Evolutionary conservation across 2,797 vertebrate species (phyloP).

Genomic region (Syngnathus rostellatus): DNA sequence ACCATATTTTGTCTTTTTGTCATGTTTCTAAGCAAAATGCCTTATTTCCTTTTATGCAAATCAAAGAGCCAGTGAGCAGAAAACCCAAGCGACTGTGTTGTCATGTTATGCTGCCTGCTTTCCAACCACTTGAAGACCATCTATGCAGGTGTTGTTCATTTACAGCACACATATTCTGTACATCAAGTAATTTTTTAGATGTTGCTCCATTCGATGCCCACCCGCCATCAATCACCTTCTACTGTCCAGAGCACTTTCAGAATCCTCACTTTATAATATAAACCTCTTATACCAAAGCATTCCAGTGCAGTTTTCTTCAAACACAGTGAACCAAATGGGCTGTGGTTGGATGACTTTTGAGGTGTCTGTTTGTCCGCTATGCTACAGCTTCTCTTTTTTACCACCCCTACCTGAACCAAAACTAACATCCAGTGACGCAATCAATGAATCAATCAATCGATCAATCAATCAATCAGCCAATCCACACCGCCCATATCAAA

Average conservation of each 20-base stretch:
- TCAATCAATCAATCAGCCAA: constrained; percentile 15
- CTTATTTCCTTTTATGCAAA: constrained; percentile 55
- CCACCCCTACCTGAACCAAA: constrained; percentile 30
- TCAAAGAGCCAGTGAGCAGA: constrained; percentile 46
- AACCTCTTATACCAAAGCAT: constrained; percentile 41
- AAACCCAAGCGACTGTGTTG: constrained; percentile 19
- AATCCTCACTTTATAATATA: constrained; percentile 26
- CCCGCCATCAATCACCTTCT: constrained; percentile 28
- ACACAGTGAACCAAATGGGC: constrained; percentile 59
- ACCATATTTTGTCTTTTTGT: constrained; percentile 32
- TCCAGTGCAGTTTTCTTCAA: constrained; percentile 48
- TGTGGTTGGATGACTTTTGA: constrained; percentile 49
- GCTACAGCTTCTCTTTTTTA: constrained; percentile 24
- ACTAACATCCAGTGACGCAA: constrained; percentile 50
- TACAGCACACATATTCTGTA: not conserved
- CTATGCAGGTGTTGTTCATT: not conserved
- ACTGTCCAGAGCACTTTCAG: constrained; percentile 28
- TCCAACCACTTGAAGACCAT: constrained; percentile 17
- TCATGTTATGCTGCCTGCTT: constrained; percentile 5
- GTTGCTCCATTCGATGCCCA: constrained; percentile 18
- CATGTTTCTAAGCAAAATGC: constrained; percentile 56
- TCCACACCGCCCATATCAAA: constrained; percentile 38
- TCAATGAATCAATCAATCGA: constrained; percentile 15
- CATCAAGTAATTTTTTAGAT: constrained; percentile 7
- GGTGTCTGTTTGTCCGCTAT: constrained; percentile 29